A percentile compares a stretch with the other conserved stretches of the same genome.
phyloP scores from a whole-genome alignment of 2,797 vertebrate species.

The Ispidina lecontei region DNA sequence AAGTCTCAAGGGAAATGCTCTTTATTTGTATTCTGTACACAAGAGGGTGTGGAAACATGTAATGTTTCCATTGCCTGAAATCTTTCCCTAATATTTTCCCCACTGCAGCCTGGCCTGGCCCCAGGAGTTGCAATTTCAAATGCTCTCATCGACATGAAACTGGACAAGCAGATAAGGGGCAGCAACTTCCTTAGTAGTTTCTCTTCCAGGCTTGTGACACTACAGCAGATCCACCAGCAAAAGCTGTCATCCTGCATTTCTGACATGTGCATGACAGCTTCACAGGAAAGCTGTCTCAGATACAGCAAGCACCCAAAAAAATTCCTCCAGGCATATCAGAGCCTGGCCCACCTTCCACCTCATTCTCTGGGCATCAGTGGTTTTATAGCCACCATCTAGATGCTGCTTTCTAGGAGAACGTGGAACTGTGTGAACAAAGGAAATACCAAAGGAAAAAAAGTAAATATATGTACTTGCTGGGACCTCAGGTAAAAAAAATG shows the following conservation, averaged over 20 bases:
- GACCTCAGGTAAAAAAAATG: not conserved
- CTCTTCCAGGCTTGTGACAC: not conserved
- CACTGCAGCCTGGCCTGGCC: not conserved
- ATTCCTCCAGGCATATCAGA: not conserved
- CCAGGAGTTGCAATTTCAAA: not conserved
- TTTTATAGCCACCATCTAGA: not conserved
- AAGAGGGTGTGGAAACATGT: constrained; percentile 65
- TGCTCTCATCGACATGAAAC: not conserved
- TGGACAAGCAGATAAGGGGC: constrained; percentile 7
- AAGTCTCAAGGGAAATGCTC: not conserved
- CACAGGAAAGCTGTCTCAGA: not conserved
- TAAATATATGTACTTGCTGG: not conserved
- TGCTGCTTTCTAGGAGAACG: not conserved
- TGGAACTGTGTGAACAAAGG: not conserved
- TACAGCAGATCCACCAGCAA: not conserved
- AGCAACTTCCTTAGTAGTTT: constrained; percentile 14
- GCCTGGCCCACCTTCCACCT: not conserved
- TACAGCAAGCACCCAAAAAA: not conserved
- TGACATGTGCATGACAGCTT: fast-evolving
- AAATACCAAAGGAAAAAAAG: not conserved
- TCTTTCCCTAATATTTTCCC: constrained; percentile 57
- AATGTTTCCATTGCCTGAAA: constrained; percentile 51
- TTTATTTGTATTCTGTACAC: constrained; percentile 48
- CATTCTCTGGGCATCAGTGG: not conserved
- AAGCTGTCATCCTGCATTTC: not conserved